phyloP scores from a whole-genome alignment of 1,140 invertebrate genomes.

The Chironomus tepperi region DNA sequence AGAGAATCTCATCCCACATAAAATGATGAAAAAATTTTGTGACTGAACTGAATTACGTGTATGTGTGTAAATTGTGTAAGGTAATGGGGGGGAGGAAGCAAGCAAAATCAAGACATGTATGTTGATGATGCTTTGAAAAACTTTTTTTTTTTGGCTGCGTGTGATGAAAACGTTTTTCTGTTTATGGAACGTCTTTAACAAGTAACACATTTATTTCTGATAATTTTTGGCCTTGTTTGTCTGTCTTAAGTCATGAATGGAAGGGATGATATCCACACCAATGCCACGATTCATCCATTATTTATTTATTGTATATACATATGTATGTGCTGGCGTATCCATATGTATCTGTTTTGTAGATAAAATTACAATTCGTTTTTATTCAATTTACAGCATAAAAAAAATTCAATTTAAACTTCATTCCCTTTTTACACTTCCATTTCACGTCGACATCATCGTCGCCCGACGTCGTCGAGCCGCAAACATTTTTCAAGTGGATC shows the following conservation, averaged over 20 bases:
- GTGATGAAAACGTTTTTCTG: background rate
- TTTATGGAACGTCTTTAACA: background rate
- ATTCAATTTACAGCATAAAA: conserved; percentile 16
- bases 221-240: no score
- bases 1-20: no score
- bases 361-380: conserved; percentile 13
- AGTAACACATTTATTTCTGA: no score
- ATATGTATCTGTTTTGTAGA: background rate
- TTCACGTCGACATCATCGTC: background rate
- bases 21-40: background rate
- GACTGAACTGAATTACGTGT: background rate
- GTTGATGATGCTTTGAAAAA: background rate
- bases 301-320: background rate
- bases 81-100: background rate
- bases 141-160: background rate
- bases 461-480: background rate
- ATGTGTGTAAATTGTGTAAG: background rate
- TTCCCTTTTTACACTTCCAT: background rate
- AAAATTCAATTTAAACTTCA: conserved; percentile 12
- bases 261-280: background rate
- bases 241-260: no score
- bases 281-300: background rate
- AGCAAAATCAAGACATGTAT: background rate
- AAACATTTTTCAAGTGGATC: conserved; percentile 12
- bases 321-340: background rate